Conservation (phyloP, 2,888 invertebrate genomes). For the Graphium colonna region DNA sequence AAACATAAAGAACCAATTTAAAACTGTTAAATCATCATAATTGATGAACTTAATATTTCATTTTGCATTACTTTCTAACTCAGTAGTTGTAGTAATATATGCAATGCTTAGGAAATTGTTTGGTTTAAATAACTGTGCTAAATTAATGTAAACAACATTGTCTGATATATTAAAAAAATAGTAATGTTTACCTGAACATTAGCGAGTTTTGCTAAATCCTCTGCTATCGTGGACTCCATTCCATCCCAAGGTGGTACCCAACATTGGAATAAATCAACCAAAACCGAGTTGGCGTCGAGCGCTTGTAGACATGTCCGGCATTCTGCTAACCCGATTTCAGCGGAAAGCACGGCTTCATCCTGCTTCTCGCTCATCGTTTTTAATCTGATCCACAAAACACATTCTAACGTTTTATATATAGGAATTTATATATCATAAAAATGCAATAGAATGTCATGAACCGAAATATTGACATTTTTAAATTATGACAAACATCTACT, state of each 20-base stretch:
- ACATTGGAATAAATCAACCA: constrained; percentile 47
- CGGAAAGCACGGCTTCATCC: constrained; percentile 18
- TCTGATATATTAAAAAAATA: too few relatives aligned
- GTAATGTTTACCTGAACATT: constrained; percentile 47
- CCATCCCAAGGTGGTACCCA: constrained; percentile 54
- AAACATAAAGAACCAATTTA: too few relatives aligned
- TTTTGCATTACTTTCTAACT: too few relatives aligned
- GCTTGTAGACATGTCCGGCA: constrained; percentile 57
- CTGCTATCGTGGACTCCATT: constrained; percentile 53
- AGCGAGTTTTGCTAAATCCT: constrained; percentile 52
- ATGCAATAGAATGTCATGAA: constrained; percentile 12
- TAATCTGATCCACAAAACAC: constrained; percentile 13
- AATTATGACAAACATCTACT: constrained; percentile 13
- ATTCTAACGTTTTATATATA: constrained; percentile 5
- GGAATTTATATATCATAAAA: constrained; percentile 1
- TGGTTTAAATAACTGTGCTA: too few relatives aligned
- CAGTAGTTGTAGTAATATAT: too few relatives aligned
- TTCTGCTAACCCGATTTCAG: constrained; percentile 34
- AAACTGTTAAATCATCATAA: too few relatives aligned
- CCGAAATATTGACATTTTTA: constrained; percentile 17
- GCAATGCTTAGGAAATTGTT: too few relatives aligned
- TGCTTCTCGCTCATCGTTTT: constrained; percentile 24
- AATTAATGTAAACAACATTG: too few relatives aligned
- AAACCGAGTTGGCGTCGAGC: constrained; percentile 33
- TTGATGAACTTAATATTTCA: too few relatives aligned